A percentile compares a stretch with the other conserved stretches of the same genome.
These are phyloP conservation scores for Perognathus longimembris DNA, from an alignment of 2,113 vertebrate genomes.

Conservation along the genomic window DNA sequence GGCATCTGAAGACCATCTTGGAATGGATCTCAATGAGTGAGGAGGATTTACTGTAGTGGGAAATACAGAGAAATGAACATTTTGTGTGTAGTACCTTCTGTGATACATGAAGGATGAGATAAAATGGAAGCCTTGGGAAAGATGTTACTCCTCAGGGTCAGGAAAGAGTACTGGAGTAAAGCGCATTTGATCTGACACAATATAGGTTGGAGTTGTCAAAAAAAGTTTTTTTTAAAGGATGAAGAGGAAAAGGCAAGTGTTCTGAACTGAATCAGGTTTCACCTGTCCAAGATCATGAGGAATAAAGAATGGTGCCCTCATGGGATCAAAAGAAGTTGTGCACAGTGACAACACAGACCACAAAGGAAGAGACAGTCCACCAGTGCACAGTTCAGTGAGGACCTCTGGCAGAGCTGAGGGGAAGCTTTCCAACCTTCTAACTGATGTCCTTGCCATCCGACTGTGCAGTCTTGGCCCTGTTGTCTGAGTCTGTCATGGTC, in stretches of 20 bases:
- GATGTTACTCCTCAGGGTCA: neutral
- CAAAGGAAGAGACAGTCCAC: too few species aligned
- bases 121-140: neutral
- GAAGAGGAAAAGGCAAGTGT: neutral
- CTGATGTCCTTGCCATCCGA: neutral
- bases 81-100: neutral
- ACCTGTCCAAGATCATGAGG: neutral
- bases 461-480: neutral
- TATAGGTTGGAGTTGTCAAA: neutral
- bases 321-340: neutral
- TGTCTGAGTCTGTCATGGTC: too few species aligned
- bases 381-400: too few species aligned
- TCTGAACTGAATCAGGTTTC: neutral
- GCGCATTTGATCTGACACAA: neutral
- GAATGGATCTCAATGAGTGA: neutral
- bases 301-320: fast-evolving
- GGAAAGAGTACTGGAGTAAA: neutral
- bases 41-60: neutral
- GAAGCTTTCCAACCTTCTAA: neutral
- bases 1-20: neutral
- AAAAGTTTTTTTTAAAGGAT: too few species aligned
- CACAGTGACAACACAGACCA: neutral
- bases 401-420: too few species aligned
- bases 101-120: neutral
- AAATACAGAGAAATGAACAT: neutral